Evolutionary conservation across 1,140 invertebrate species (phyloP).

Genomic region (Nymphalis io): DNA sequence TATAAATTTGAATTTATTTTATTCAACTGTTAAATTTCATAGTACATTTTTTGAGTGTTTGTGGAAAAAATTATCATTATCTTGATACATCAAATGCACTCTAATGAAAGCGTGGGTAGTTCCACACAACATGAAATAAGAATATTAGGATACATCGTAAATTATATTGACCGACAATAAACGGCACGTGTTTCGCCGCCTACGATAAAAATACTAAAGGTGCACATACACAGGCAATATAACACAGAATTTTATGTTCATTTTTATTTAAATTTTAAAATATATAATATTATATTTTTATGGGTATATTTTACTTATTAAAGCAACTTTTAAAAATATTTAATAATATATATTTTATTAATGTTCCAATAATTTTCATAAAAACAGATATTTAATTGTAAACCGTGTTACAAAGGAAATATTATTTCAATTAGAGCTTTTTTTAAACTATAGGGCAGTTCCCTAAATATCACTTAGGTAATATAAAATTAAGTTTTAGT

Average conservation of each 20-base stretch:
- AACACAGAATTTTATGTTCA: background rate
- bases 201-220: constrained; percentile 30
- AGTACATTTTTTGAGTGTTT: background rate
- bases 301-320: too few relatives aligned
- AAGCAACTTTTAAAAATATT: too few relatives aligned
- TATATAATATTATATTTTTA: too few relatives aligned
- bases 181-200: constrained; percentile 37
- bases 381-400: too few relatives aligned
- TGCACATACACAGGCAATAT: background rate
- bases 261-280: too few relatives aligned
- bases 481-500: too few relatives aligned
- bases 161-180: constrained; percentile 34
- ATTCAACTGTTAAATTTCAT: background rate
- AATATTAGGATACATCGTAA: constrained; percentile 33
- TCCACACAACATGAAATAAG: constrained; percentile 26
- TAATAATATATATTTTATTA: too few relatives aligned
- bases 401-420: too few relatives aligned
- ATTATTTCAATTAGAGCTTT: too few relatives aligned
- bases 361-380: too few relatives aligned
- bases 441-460: too few relatives aligned
- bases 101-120: constrained; percentile 25
- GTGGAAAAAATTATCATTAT: background rate
- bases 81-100: background rate
- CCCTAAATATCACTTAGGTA: too few relatives aligned
- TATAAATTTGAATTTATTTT: background rate